A percentile compares a stretch with the other conserved stretches of the same genome.
Conservation (phyloP, 2,113 vertebrate species). For the Garra rufa region DNA sequence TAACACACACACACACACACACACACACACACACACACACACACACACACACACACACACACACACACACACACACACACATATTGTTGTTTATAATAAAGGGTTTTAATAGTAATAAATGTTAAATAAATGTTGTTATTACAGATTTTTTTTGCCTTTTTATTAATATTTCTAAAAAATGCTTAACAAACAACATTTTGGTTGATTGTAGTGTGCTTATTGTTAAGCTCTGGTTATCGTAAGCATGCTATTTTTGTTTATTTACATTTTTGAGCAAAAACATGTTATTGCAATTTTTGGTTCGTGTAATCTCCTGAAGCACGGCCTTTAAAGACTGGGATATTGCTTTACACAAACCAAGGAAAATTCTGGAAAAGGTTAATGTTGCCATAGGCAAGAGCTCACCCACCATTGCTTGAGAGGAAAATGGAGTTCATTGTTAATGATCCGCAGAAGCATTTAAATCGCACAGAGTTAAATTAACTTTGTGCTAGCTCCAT, state of each 20-base stretch:
- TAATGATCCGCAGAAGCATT: conserved; percentile 56
- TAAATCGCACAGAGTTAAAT: conserved; percentile 47
- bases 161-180: no score
- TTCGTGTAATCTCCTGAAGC: not conserved
- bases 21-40: no score
- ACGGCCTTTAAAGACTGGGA: conserved; percentile 16
- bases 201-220: not conserved
- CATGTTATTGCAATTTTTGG: not conserved
- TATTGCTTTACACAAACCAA: not conserved
- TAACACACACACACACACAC: no score
- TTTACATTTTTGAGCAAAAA: not conserved
- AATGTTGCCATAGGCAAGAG: conserved; percentile 44
- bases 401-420: conserved; percentile 41
- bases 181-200: no score
- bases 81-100: no score
- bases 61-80: no score
- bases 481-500: conserved; percentile 49
- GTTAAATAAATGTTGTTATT: no score
- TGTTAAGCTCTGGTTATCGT: not conserved
- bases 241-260: not conserved
- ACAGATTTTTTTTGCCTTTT: no score
- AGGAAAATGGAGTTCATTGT: conserved; percentile 57
- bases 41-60: no score
- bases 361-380: conserved; percentile 9
- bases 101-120: no score